Evolutionary conservation across 2,113 vertebrate genomes (phyloP).

Genomic region (Cyanoliseus patagonus): DNA sequence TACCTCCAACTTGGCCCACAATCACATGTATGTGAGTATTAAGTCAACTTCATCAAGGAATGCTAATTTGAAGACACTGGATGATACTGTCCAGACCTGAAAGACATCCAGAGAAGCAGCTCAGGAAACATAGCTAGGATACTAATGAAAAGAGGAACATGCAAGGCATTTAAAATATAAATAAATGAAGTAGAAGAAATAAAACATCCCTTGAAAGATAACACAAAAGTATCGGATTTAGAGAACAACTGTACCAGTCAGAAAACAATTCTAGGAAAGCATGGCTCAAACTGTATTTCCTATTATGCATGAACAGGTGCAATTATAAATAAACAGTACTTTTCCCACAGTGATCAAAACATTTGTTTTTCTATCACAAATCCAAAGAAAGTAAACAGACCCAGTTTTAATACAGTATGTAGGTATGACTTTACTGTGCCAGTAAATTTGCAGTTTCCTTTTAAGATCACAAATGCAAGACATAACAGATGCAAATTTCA

Average conservation of each 20-base stretch:
- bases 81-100: neutral
- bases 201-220: constrained; percentile 18
- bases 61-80: neutral
- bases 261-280: constrained; percentile 71
- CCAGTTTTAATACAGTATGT: neutral
- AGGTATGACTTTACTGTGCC: neutral
- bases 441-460: neutral
- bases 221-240: neutral
- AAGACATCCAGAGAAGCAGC: neutral
- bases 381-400: neutral
- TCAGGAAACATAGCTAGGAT: constrained; percentile 10
- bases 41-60: neutral
- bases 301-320: constrained; percentile 54
- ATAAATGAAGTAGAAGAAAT: neutral
- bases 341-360: neutral
- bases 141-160: neutral
- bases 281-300: constrained; percentile 28
- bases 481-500: neutral
- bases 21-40: neutral
- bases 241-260: constrained; percentile 12
- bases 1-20: neutral
- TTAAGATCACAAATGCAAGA: neutral
- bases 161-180: neutral
- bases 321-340: constrained; percentile 42
- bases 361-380: neutral